Base-by-base conservation (phyloP, 1,140 invertebrate genomes). In the Caerostris darwini region DNA sequence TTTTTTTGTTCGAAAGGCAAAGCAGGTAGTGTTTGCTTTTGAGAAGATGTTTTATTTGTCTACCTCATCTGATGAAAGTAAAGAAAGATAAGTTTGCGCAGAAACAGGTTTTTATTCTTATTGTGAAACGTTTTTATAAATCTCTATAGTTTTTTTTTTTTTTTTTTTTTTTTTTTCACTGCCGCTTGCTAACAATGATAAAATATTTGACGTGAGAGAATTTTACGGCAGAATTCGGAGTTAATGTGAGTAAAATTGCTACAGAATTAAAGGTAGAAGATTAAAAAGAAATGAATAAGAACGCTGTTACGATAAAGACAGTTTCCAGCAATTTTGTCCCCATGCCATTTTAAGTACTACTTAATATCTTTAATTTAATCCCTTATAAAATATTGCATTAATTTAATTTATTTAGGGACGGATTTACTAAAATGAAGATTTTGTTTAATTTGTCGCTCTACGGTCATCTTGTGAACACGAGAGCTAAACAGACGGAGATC, bases 101-200 rank as follows among this genome's bases (percentile, higher is more conserved):
- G 82, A 83, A 58, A 83, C 82, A 57, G 82, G 82, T 83, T 83
- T 83, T 83, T 83, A n/a, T 58, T 83, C 17, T 34, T 82, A 58
- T 17, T 56, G 54, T n/a, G 82, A 17, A 17, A 12, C 8, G 2
- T 82, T 64, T 64, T 64, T 64, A 17, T 64, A 17, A 64, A 17
- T 64, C 61, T 10, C 34, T 34, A 2, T 34, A 34, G 34, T 34
- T 34, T 34, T 34, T 34, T 19, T 71, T 71, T 4, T 3, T 8
- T 77, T 77, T 10, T 77, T 77, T 53, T 77, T 50, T 34, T 77
- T 77, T 6, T 3, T 77, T 53, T 10, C 0, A 7, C 50, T 50
- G n/a, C 3, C 14, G 34, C 8, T 77, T 53, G 3, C 10, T 19
- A 77, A 77, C 34, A 12, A 77, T 77, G 53, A 77, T 50, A 12